These are phyloP conservation scores for Amaurobius ferox DNA, from an alignment of 2,888 invertebrate genomes.

Conservation along the genomic window DNA sequence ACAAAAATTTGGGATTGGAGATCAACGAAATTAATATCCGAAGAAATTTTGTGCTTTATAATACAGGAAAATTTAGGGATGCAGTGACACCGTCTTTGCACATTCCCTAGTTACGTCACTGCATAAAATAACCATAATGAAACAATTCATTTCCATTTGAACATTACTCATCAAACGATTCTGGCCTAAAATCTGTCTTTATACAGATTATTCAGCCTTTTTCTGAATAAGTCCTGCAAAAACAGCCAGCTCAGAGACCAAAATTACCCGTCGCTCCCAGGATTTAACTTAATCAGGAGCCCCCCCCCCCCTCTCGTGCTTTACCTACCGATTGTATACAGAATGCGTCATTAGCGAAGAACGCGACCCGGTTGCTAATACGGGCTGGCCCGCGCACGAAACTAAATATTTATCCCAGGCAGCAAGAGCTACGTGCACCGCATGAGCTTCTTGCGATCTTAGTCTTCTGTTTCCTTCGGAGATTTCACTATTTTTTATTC, in stretches of 20 bases:
- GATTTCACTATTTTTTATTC: constrained; percentile 5
- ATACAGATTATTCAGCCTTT: neutral
- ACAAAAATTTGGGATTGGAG: too few relatives aligned
- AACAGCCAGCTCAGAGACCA: neutral
- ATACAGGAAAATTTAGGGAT: too few relatives aligned
- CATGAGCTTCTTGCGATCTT: constrained; percentile 19
- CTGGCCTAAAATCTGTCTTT: neutral
- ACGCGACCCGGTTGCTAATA: constrained; percentile 66
- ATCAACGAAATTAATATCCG: too few relatives aligned
- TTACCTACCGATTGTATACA: constrained; percentile 52
- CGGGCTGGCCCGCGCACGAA: constrained; percentile 25
- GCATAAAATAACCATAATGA: too few relatives aligned
- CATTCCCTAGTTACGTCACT: too few relatives aligned
- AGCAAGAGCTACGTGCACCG: constrained; percentile 52
- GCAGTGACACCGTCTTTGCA: too few relatives aligned
- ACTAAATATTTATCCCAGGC: constrained; percentile 72
- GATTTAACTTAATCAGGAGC: constrained; percentile 71
- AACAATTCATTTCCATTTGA: too few relatives aligned
- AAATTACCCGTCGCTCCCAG: constrained; percentile 7
- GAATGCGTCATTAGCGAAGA: constrained; percentile 68
- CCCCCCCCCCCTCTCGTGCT: constrained; percentile 8
- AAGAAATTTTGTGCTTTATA: too few relatives aligned
- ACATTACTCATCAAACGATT: neutral
- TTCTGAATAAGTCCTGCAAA: constrained; percentile 2
- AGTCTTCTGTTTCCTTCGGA: neutral